phyloP scores from a whole-genome alignment of 2,113 vertebrate genomes.

The Dromas ardeola region DNA sequence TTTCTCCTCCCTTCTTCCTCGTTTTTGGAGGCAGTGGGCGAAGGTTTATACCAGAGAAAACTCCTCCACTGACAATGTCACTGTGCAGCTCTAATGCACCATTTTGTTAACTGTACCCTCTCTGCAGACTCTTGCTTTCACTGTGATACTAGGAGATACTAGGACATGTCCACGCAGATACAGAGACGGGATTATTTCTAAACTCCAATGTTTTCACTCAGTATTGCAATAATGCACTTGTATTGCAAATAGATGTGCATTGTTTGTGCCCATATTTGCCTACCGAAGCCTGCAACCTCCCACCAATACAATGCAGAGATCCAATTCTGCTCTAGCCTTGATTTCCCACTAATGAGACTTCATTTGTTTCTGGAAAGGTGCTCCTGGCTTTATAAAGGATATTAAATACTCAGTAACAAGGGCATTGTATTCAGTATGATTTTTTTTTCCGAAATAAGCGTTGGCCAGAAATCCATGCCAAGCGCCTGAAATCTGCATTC shows the following conservation, averaged over 20 bases:
- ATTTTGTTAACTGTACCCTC: not conserved
- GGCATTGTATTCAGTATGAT: not conserved
- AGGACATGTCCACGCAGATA: not conserved
- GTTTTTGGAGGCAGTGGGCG: not conserved
- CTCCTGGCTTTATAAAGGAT: not conserved
- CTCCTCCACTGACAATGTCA: not conserved
- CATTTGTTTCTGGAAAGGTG: constrained; percentile 16
- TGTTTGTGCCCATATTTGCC: not conserved
- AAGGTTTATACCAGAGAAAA: not conserved
- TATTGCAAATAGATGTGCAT: rapidly evolving
- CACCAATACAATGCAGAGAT: not conserved
- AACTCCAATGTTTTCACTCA: not conserved
- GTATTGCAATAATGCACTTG: not conserved
- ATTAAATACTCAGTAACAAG: not conserved
- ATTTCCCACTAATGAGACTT: not conserved
- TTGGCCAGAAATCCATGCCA: not conserved
- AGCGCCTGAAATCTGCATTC: not conserved
- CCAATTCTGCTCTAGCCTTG: not conserved
- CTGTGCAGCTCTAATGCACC: not conserved
- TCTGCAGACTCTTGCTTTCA: not conserved
- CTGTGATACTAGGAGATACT: not conserved
- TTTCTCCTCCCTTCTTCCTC: not conserved
- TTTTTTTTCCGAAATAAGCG: not conserved
- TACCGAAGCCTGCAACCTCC: not conserved
- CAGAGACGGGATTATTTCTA: not conserved